phyloP scores from a whole-genome alignment of 2,888 invertebrate genomes.

The Aphodius sticticus region DNA sequence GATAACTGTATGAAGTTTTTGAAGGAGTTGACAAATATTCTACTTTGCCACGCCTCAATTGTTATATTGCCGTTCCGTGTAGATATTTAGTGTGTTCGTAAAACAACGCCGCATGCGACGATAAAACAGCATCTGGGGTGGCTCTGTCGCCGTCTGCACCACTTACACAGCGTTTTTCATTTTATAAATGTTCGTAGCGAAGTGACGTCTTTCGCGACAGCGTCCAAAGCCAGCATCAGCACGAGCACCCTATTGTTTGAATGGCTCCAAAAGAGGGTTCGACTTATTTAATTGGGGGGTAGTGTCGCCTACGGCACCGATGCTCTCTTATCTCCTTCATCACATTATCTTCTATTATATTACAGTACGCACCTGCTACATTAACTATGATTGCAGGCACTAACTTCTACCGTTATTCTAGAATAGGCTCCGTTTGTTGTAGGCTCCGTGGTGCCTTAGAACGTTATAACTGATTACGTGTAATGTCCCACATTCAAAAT shows the following conservation, averaged over 20 bases:
- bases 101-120: not conserved
- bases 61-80: not conserved
- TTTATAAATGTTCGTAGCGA: constrained; percentile 20
- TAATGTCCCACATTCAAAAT: not conserved
- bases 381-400: not conserved
- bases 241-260: constrained; percentile 14
- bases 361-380: not conserved
- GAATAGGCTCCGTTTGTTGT: not conserved
- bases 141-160: constrained; percentile 9
- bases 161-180: constrained; percentile 23
- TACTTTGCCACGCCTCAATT: not conserved
- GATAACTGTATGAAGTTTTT: not conserved
- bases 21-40: not conserved
- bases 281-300: constrained; percentile 8
- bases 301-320: constrained; percentile 16
- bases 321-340: constrained; percentile 9
- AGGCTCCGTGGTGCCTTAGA: not conserved
- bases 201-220: constrained; percentile 16
- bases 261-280: constrained; percentile 1
- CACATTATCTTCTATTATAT: constrained; percentile 4
- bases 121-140: constrained; percentile 16
- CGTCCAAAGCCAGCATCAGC: not conserved
- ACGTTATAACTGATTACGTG: not conserved
- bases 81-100: not conserved
- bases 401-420: not conserved